phyloP scores from a whole-genome alignment of 2,888 invertebrate genomes.

The Caenorhabditis wallacei region DNA sequence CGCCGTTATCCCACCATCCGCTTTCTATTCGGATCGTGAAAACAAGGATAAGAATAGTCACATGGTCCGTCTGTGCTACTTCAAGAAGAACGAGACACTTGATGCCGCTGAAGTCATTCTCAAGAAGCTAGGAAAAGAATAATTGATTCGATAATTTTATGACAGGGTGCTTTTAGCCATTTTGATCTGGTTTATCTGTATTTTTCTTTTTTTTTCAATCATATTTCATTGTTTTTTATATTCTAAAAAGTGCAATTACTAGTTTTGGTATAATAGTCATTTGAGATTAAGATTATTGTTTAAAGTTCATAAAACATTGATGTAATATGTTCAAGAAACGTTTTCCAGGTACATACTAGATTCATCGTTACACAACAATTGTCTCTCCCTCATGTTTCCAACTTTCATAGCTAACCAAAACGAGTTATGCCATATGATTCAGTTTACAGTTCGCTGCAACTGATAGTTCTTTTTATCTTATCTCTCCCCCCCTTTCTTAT shows the following conservation, averaged over 20 bases:
- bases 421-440: slow-evolving; percentile 8
- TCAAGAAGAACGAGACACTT: slow-evolving; percentile 81
- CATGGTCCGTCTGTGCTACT: slow-evolving; percentile 81
- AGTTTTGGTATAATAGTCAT: not conserved
- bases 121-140: slow-evolving; percentile 50
- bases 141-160: not conserved
- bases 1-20: slow-evolving; percentile 94
- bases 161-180: slow-evolving; percentile 6
- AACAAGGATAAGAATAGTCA: slow-evolving; percentile 72
- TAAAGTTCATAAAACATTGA: no score
- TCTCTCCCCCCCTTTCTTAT: not conserved
- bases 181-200: not conserved
- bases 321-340: no score
- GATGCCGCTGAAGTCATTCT: slow-evolving; percentile 78
- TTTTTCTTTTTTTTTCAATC: slow-evolving; percentile 2
- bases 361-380: not conserved
- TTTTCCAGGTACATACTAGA: no score
- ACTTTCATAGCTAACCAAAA: not conserved
- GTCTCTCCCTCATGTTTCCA: not conserved
- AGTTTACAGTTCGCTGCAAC: not conserved
- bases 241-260: slow-evolving; percentile 19
- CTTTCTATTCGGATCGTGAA: slow-evolving; percentile 89
- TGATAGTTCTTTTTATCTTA: not conserved
- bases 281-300: no score
- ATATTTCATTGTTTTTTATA: not conserved